A percentile compares a stretch with the other conserved stretches of the same genome.
Evolutionary conservation across 1,140 invertebrate species (phyloP).

Genomic region (Aradophagus sp.): DNA sequence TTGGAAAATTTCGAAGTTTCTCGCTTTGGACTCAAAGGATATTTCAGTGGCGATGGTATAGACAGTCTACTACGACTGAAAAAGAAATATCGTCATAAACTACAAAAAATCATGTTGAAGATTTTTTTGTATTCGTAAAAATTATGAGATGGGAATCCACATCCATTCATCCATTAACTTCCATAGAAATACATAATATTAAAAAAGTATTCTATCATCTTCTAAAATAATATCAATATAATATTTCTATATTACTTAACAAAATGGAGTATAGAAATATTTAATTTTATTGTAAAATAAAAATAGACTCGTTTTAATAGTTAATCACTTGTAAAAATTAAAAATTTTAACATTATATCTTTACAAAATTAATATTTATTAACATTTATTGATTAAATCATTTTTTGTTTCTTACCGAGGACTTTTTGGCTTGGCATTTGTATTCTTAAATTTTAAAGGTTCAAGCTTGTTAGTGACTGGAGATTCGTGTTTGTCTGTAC

Average conservation of each 20-base stretch:
- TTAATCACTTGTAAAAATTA: too few species aligned
- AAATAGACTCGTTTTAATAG: too few species aligned
- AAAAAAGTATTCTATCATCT: too few species aligned
- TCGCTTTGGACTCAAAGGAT: slow-evolving; percentile 8
- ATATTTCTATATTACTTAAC: neutral
- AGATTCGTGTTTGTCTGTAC: slow-evolving; percentile 7
- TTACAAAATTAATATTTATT: too few species aligned
- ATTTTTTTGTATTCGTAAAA: neutral
- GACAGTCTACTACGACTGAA: slow-evolving; percentile 5
- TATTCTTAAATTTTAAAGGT: neutral
- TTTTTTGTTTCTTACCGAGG: slow-evolving; percentile 21
- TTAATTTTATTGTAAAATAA: too few species aligned
- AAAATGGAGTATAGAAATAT: neutral
- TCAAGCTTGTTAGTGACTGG: neutral
- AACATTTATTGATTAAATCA: too few species aligned
- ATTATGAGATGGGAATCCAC: too few species aligned
- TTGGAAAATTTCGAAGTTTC: slow-evolving; percentile 7
- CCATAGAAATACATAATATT: too few species aligned
- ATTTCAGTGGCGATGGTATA: slow-evolving; percentile 16
- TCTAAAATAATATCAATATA: neutral
- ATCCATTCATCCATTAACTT: too few species aligned
- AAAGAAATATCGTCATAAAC: slow-evolving; percentile 10
- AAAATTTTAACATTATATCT: too few species aligned
- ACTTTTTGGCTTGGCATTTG: slow-evolving; percentile 8
- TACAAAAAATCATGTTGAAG: slow-evolving; percentile 32